Conservation (phyloP, 1,140 invertebrate genomes). For the Cheumatopsyche charites region DNA sequence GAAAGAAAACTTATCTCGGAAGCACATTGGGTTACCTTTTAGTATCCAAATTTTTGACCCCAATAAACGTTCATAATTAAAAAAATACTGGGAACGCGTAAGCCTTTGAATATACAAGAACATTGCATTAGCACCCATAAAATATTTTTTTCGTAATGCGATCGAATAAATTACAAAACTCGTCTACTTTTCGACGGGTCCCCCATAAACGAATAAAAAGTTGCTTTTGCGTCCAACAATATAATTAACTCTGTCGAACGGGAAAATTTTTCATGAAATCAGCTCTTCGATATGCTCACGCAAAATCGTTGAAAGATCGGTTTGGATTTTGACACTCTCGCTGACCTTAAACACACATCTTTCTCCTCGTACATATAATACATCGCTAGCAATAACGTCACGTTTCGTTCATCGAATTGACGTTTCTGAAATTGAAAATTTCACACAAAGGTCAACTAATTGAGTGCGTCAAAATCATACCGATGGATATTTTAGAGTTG, state of each 20-base stretch:
- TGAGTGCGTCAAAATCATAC: too few relatives aligned
- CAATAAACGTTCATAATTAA: conserved; percentile 24
- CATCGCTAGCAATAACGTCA: neutral
- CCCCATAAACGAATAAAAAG: conserved; percentile 1
- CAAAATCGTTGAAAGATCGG: neutral
- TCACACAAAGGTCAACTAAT: conserved; percentile 12
- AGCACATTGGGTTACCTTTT: conserved; percentile 31
- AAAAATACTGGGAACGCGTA: neutral
- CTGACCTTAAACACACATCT: conserved; percentile 1
- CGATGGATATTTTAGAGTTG: too few relatives aligned
- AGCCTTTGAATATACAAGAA: conserved; percentile 33
- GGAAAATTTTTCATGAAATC: conserved; percentile 3
- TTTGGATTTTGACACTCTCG: neutral
- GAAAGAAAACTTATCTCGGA: conserved; percentile 14
- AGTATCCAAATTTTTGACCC: conserved; percentile 31
- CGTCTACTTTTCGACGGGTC: neutral
- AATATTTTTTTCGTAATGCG: conserved; percentile 18
- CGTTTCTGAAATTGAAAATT: conserved; percentile 20
- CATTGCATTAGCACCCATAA: conserved; percentile 41
- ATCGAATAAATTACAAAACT: conserved; percentile 10
- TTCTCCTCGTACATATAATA: neutral
- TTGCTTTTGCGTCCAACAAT: neutral
- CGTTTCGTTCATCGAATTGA: conserved; percentile 8
- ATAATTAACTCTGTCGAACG: neutral
- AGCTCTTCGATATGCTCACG: too few relatives aligned